phyloP scores from a whole-genome alignment of 2,888 invertebrate species.

The Hydriomena furcata region DNA sequence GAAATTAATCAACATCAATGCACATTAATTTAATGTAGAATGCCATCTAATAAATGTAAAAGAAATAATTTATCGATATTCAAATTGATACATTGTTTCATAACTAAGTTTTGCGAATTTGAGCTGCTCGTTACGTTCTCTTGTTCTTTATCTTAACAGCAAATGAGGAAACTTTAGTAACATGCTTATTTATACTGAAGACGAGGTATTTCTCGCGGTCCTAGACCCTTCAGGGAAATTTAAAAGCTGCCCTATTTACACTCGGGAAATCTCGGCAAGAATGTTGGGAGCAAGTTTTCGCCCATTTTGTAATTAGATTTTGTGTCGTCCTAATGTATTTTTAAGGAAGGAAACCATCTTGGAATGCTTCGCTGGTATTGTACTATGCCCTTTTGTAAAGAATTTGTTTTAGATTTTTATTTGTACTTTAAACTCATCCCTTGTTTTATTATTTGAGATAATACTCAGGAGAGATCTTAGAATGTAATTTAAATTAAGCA shows the following conservation, averaged over 20 bases:
- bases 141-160: conserved; percentile 42
- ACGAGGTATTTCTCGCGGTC: conserved; percentile 46
- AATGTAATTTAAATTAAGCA: conserved; percentile 18
- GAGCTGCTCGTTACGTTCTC: conserved; percentile 35
- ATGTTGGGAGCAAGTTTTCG: conserved; percentile 32
- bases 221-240: conserved; percentile 55
- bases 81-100: conserved; percentile 21
- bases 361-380: conserved; percentile 13
- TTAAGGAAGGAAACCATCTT: conserved; percentile 22
- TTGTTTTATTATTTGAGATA: not conserved
- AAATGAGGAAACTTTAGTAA: conserved; percentile 59
- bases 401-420: not conserved
- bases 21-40: conserved; percentile 1
- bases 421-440: too few species aligned
- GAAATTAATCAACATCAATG: not conserved
- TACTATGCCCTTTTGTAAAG: not conserved
- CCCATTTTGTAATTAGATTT: conserved; percentile 37
- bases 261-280: conserved; percentile 51
- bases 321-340: conserved; percentile 31
- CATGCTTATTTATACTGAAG: conserved; percentile 49
- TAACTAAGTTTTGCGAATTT: conserved; percentile 32
- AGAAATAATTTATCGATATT: conserved; percentile 16
- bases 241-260: conserved; percentile 54
- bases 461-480: conserved; percentile 2
- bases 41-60: conserved; percentile 14